Percentiles rank a stretch among this genome's conserved stretches.
These are phyloP conservation scores for Pangasius macronema DNA, from an alignment of 2,797 vertebrate species.

Conservation along the genomic window DNA sequence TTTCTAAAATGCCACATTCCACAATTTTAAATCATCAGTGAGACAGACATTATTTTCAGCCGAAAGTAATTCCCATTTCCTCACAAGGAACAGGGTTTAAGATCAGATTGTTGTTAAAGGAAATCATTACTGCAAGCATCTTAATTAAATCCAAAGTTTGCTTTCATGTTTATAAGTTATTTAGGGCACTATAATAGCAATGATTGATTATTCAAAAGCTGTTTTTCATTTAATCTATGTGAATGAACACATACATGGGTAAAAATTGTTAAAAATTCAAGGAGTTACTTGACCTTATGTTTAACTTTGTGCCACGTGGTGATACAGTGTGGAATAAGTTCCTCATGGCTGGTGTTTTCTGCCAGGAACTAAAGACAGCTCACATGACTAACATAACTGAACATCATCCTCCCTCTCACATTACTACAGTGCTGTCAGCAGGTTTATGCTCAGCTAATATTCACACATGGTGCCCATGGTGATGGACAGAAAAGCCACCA, in stretches of 20 bases:
- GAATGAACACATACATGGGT: not conserved
- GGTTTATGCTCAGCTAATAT: constrained; percentile 23
- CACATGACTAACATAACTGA: constrained; percentile 56
- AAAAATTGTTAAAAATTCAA: not conserved
- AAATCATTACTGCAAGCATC: not conserved
- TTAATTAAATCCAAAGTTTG: not conserved
- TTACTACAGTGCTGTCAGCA: constrained; percentile 55
- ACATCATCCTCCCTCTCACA: constrained; percentile 52
- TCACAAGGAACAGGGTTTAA: constrained; percentile 1
- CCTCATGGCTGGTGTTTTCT: constrained; percentile 53
- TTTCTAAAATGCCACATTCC: constrained; percentile 41
- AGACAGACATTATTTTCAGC: constrained; percentile 12
- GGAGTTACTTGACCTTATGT: constrained; percentile 41
- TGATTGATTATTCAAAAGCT: not conserved
- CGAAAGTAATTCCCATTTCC: constrained; percentile 17
- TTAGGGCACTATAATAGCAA: not conserved
- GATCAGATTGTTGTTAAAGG: not conserved
- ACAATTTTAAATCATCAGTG: constrained; percentile 19
- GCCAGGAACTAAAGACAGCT: constrained; percentile 52
- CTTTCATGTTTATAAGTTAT: not conserved
- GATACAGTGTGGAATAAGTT: constrained; percentile 48
- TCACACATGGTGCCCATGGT: constrained; percentile 28
- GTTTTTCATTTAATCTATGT: not conserved
- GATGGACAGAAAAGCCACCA: constrained; percentile 43
- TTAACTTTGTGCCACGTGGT: constrained; percentile 44